Evolutionary conservation across 1,140 invertebrate species (phyloP), one percentile per base, ranked within the genome.

Genomic region (Pseudomyrmex pallidus): DNA sequence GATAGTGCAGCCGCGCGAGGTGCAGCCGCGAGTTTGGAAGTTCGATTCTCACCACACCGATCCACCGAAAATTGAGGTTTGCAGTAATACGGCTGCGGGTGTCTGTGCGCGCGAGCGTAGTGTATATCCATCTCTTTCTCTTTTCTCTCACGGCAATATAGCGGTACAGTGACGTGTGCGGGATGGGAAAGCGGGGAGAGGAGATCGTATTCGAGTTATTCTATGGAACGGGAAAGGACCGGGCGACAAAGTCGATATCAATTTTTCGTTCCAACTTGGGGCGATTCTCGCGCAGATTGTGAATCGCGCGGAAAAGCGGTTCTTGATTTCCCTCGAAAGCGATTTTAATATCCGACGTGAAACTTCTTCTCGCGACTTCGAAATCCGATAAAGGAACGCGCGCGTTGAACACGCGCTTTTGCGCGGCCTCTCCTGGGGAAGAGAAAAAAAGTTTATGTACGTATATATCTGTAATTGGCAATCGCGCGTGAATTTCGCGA

Each of bases 1-100:
- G 76, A 72, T 80, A 80, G 68, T 59, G 44, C 66, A 80, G 66
- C 54, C 64, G 54, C 20, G 66, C 66, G 57, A 72, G 70, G 66
- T 72, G 54, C 35, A 35, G 35, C 73, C 15, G 63, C 50, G 62
- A 80, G 76, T 72, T 80, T 59, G 54, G 66, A 72, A 54, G n/a
- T 52, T 70, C 76, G 66, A 78, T 72, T 80, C 66, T 54, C 66
- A 7, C 20, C 20, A 64, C 66, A 7, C 35, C 35, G 66, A 80
- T 72, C 76, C 35, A 61, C 61, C 61, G 61, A 76, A 76, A 64
- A 35, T 35, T 64, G 66, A 80, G 44, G 44, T 70, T 72, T 54
- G 20, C 52, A 48, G 66, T 61, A 80, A 80, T 80, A 72, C 44
- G 57, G 44, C 64, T 15, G 44, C 9, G 17, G 8, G 20, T 35